Evolutionary conservation across 2,797 vertebrate genomes (phyloP).

Genomic region (Phalanger gymnotis): DNA sequence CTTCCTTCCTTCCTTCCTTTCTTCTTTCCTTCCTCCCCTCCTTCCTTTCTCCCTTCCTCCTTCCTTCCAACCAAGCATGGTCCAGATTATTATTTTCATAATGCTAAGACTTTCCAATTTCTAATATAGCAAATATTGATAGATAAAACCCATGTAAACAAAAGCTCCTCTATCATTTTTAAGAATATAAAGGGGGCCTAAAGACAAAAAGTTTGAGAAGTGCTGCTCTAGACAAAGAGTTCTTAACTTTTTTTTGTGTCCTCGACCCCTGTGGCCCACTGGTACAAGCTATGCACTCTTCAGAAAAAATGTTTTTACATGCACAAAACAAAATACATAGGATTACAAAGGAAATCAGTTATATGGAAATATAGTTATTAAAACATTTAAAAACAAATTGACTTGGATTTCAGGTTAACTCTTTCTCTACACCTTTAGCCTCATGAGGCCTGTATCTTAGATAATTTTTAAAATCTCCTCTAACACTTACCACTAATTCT

Average conservation of each 20-base stretch:
- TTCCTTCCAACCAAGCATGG: neutral
- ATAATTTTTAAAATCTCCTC: neutral
- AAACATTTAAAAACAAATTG: neutral
- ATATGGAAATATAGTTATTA: neutral
- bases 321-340: neutral
- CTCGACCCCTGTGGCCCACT: neutral
- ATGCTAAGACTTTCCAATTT: neutral
- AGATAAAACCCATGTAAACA: neutral
- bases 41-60: neutral
- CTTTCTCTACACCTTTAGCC: neutral
- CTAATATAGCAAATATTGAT: neutral
- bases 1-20: fast-evolving
- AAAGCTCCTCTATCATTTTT: neutral
- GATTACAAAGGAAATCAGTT: neutral
- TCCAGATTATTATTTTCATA: neutral
- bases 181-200: neutral
- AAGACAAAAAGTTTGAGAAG: neutral
- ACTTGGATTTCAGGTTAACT: neutral
- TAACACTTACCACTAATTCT: neutral
- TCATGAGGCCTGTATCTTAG: neutral
- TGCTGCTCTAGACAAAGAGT: neutral
- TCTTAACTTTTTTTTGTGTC: neutral
- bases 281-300: neutral
- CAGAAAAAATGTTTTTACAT: neutral
- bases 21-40: too few species aligned